These are phyloP conservation scores for Chelonoidis abingdonii DNA, from an alignment of 2,113 vertebrate species.

Conservation along the genomic window DNA sequence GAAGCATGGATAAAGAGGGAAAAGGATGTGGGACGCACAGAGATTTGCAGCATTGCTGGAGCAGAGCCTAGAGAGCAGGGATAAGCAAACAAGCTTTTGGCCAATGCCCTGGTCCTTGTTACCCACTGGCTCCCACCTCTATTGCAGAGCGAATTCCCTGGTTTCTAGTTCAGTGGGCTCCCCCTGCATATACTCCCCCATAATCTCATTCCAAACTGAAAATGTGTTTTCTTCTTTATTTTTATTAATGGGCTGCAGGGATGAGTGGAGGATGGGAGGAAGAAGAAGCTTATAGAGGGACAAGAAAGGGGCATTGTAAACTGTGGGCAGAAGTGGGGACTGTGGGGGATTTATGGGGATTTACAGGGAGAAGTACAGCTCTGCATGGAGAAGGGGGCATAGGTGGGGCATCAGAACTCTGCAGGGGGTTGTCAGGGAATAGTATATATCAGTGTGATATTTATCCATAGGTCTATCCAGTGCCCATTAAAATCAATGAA, in stretches of 20 bases:
- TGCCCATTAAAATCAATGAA: neutral
- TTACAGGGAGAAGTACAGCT: neutral
- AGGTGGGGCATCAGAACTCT: neutral
- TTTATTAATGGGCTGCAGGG: constrained; percentile 20
- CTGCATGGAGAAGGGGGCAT: neutral
- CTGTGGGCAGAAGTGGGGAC: neutral
- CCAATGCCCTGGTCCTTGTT: constrained; percentile 11
- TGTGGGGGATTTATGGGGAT: neutral
- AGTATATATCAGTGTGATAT: neutral
- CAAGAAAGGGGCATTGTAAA: neutral
- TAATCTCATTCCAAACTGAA: neutral
- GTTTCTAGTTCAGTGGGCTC: neutral
- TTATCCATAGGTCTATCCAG: neutral
- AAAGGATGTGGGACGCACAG: neutral
- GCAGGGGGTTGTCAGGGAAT: neutral
- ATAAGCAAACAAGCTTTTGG: constrained; percentile 52
- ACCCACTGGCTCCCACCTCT: neutral
- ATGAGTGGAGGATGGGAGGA: neutral
- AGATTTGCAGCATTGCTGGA: neutral
- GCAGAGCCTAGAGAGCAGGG: neutral
- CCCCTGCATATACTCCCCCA: neutral
- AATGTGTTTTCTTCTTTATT: neutral
- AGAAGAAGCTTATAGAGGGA: neutral
- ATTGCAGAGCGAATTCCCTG: neutral
- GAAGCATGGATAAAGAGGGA: neutral